These are phyloP conservation scores for Bucorvus abyssinicus DNA, from an alignment of 2,797 vertebrate genomes.

Conservation along the genomic window DNA sequence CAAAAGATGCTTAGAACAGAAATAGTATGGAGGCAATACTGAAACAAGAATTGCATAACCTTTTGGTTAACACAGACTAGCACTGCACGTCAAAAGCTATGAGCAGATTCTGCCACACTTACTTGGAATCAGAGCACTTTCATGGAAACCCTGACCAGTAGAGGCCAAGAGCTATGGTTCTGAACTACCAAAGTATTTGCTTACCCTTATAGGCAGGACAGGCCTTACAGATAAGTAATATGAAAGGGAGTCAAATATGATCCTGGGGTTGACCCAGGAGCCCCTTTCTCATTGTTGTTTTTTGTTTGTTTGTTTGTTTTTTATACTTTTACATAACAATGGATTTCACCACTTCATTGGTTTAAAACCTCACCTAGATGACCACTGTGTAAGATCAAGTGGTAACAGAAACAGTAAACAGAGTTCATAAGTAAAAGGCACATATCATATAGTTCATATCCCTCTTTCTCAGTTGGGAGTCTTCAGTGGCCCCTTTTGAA, in stretches of 20 bases:
- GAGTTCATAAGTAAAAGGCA: neutral
- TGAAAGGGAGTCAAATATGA: neutral
- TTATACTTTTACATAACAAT: neutral
- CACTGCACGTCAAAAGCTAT: neutral
- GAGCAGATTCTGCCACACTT: neutral
- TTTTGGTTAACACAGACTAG: neutral
- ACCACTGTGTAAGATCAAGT: neutral
- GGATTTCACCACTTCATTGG: neutral
- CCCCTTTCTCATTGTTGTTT: neutral
- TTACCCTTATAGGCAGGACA: neutral
- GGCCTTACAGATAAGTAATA: neutral
- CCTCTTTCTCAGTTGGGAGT: neutral
- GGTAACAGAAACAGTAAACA: neutral
- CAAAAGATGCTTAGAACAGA: neutral
- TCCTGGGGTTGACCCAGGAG: neutral
- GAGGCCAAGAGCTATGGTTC: neutral
- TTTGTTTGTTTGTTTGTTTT: neutral
- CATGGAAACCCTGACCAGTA: neutral
- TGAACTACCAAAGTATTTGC: neutral
- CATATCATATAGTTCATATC: fast-evolving
- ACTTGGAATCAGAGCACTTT: neutral
- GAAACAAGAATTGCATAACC: neutral
- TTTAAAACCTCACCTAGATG: neutral
- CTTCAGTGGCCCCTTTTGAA: neutral
- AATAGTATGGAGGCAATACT: neutral